Conservation (phyloP, 2,888 invertebrate genomes). For the Leptopterna dolabrata region DNA sequence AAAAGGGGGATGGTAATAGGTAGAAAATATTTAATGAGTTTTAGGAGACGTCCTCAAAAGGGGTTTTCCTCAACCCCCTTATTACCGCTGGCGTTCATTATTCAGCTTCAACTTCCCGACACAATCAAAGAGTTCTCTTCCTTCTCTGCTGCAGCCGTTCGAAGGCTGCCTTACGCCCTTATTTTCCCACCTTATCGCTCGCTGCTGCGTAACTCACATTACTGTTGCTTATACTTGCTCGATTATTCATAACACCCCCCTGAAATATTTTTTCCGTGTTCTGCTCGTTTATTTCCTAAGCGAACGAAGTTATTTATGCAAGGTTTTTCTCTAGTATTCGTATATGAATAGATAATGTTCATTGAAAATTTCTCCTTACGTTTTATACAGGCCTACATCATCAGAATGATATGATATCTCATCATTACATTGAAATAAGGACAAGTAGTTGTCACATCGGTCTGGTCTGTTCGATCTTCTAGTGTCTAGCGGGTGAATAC, state of each 20-base stretch:
- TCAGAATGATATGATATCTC: no score
- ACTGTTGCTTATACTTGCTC: not conserved
- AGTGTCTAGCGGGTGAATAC: no score
- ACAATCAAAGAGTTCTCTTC: conserved; percentile 24
- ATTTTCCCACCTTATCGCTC: not conserved
- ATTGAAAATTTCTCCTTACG: no score
- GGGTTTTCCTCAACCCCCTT: not conserved
- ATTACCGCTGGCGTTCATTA: conserved; percentile 33
- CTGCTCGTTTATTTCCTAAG: not conserved
- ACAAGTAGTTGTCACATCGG: no score
- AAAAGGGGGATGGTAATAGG: conserved; percentile 46
- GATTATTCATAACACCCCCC: not conserved
- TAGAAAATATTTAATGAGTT: conserved; percentile 54
- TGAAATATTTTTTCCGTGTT: not conserved
- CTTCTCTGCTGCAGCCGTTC: not conserved
- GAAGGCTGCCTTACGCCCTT: not conserved
- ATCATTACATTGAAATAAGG: no score
- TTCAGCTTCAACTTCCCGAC: conserved; percentile 21
- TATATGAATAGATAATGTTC: no score
- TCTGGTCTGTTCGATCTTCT: no score
- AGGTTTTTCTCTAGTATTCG: no score
- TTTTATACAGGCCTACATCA: no score
- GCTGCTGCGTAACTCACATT: not conserved
- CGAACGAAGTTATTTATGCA: not conserved
- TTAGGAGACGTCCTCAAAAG: conserved; percentile 34